Conservation (phyloP, 2,888 invertebrate genomes). For the Athalia circularis region DNA sequence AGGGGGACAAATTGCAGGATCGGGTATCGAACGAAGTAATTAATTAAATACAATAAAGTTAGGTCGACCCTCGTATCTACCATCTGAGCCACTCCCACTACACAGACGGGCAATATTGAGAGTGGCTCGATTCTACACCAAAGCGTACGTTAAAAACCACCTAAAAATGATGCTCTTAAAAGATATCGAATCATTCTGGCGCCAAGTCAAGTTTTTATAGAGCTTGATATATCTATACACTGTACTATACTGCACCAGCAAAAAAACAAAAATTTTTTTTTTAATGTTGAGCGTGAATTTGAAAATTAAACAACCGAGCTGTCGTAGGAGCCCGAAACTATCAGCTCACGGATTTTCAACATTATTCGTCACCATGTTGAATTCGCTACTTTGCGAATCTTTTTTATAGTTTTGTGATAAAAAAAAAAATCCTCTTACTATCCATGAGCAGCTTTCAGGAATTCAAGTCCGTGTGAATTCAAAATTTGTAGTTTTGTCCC, state of each 20-base stretch:
- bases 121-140: conserved; percentile 16
- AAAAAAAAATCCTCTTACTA: no score
- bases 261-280: background rate
- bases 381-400: no score
- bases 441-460: no score
- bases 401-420: no score
- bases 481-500: no score
- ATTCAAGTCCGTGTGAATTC: no score
- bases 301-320: no score
- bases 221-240: background rate
- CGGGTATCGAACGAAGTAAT: conserved; percentile 66
- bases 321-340: no score
- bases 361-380: no score
- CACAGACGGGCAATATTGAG: background rate
- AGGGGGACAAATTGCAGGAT: conserved; percentile 67
- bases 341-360: no score
- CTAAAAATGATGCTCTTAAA: conserved; percentile 26
- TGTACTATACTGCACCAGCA: background rate
- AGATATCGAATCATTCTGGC: conserved; percentile 37
- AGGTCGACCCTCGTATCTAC: conserved; percentile 67
- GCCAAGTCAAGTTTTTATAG: conserved; percentile 9
- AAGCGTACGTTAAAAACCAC: conserved; percentile 24
- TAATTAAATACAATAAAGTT: conserved; percentile 70
- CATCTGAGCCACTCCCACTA: conserved; percentile 66
- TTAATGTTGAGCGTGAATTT: no score